These are phyloP conservation scores for Martes flavigula DNA, from an alignment of 2,797 vertebrate species.

Conservation along the genomic window DNA sequence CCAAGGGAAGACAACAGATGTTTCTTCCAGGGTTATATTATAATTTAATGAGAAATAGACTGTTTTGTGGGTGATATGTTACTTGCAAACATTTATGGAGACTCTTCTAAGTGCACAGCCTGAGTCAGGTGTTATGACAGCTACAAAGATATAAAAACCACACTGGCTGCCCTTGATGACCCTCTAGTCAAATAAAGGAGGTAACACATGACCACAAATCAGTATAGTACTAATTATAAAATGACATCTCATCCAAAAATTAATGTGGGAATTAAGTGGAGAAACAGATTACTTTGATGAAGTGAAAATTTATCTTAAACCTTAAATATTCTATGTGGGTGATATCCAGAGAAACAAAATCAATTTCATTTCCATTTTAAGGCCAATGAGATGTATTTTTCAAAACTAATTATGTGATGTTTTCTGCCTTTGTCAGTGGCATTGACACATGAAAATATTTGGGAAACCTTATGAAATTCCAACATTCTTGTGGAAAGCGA, in stretches of 20 bases:
- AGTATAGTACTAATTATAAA: background rate
- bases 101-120: background rate
- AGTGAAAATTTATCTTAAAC: background rate
- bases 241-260: background rate
- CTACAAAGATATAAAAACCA: background rate
- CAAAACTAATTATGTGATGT: background rate
- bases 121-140: background rate
- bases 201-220: background rate
- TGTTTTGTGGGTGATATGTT: background rate
- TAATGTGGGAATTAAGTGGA: background rate
- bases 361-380: background rate
- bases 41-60: background rate
- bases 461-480: background rate
- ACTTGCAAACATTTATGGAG: background rate
- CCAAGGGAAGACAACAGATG: background rate
- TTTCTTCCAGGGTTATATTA: background rate
- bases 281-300: background rate
- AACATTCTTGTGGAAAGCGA: background rate
- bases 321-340: background rate
- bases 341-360: background rate
- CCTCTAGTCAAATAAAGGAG: background rate
- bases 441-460: background rate
- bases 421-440: background rate
- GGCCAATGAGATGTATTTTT: background rate
- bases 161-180: accelerated